Percentiles rank a stretch among this genome's conserved stretches.
These are phyloP conservation scores for Rattus rattus DNA, from an alignment of 2,113 vertebrate genomes.

Conservation along the genomic window DNA sequence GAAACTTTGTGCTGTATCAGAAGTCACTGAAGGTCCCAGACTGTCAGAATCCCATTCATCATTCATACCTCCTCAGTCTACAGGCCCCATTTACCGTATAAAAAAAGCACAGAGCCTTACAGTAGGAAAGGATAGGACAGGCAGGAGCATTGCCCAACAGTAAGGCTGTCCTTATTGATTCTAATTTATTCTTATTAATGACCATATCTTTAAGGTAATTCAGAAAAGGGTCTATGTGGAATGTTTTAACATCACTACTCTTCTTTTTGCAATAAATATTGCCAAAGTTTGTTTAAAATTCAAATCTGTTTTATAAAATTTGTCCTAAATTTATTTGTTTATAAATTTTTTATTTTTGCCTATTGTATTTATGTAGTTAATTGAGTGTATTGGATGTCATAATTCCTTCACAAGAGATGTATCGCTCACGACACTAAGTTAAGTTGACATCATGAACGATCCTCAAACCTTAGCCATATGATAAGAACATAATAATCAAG, in stretches of 20 bases:
- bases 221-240: conserved; percentile 4
- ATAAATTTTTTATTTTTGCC: conserved; percentile 38
- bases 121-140: neutral
- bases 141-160: neutral
- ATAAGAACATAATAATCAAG: neutral
- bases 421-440: neutral
- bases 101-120: neutral
- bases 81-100: neutral
- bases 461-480: neutral
- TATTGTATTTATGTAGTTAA: neutral
- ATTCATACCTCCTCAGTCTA: neutral
- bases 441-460: neutral
- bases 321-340: neutral
- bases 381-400: neutral
- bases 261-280: neutral
- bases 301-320: neutral
- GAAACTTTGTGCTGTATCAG: neutral
- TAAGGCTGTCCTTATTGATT: neutral
- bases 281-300: conserved; percentile 23
- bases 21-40: neutral
- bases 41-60: neutral
- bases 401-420: neutral
- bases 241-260: neutral
- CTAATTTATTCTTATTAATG: neutral
- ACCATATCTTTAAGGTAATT: neutral